Conservation (phyloP, 2,888 invertebrate species). For the Leptinotarsa haldemani region DNA sequence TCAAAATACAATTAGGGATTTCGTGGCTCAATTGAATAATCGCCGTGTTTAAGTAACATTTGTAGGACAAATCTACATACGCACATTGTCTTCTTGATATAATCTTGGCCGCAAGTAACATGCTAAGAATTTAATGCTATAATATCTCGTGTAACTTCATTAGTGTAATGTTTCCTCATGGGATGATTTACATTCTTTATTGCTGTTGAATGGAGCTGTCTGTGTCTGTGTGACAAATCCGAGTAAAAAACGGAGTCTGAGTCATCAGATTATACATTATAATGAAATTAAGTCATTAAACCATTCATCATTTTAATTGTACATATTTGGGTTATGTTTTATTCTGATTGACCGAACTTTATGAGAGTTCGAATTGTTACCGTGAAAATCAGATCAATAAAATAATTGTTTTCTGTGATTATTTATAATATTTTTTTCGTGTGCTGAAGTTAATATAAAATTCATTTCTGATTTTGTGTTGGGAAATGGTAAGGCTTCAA, state of each 20-base stretch:
- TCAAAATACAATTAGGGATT: constrained; percentile 31
- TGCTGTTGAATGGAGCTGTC: constrained; percentile 23
- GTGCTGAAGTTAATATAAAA: too few species aligned
- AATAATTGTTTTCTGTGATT: too few species aligned
- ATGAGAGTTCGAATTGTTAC: background rate
- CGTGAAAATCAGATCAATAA: too few species aligned
- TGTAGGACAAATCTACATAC: constrained; percentile 36
- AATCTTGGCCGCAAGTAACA: constrained; percentile 29
- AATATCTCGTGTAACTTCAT: constrained; percentile 37
- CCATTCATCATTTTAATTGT: constrained; percentile 2
- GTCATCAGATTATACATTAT: constrained; percentile 15
- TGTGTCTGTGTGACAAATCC: constrained; percentile 22
- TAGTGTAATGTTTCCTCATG: constrained; percentile 25
- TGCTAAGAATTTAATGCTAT: constrained; percentile 31
- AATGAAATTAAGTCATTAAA: background rate
- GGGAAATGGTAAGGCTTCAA: too few species aligned
- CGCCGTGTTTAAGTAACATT: constrained; percentile 35
- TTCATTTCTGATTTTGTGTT: too few species aligned
- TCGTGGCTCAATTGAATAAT: constrained; percentile 41
- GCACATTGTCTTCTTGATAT: constrained; percentile 36
- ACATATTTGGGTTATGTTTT: background rate
- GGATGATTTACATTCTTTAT: constrained; percentile 28
- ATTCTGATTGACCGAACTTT: background rate
- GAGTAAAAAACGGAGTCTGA: constrained; percentile 22
- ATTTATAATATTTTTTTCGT: too few species aligned